phyloP scores from a whole-genome alignment of 2,797 vertebrate species.

The Hemitrygon akajei region DNA sequence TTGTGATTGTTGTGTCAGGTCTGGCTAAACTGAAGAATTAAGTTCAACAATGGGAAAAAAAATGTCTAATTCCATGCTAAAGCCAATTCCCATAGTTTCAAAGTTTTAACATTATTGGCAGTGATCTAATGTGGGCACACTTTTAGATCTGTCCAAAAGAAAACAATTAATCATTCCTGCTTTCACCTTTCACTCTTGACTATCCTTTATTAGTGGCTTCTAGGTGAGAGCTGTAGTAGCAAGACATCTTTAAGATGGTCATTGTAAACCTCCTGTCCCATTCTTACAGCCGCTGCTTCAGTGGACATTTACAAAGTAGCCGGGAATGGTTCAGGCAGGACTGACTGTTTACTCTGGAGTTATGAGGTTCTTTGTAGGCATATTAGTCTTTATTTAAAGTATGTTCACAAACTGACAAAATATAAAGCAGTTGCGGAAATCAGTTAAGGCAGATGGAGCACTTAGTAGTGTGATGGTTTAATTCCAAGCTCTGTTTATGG shows the following conservation, averaged over 20 bases:
- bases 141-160: neutral
- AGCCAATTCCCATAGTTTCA: neutral
- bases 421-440: neutral
- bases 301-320: neutral
- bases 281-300: neutral
- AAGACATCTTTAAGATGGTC: neutral
- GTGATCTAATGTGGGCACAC: neutral
- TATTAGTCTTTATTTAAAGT: neutral
- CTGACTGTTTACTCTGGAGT: neutral
- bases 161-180: neutral
- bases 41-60: neutral
- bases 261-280: neutral
- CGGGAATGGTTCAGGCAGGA: no score
- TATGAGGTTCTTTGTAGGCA: neutral
- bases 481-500: neutral
- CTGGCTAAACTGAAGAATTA: neutral
- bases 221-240: neutral
- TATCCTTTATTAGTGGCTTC: neutral
- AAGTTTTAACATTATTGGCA: neutral
- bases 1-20: neutral
- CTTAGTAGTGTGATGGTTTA: neutral
- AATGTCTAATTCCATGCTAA: neutral
- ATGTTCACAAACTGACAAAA: constrained; percentile 11
- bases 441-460: no score
- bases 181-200: neutral